Conservation (phyloP, 1,140 invertebrate genomes). For the Sarcophaga peregrina region DNA sequence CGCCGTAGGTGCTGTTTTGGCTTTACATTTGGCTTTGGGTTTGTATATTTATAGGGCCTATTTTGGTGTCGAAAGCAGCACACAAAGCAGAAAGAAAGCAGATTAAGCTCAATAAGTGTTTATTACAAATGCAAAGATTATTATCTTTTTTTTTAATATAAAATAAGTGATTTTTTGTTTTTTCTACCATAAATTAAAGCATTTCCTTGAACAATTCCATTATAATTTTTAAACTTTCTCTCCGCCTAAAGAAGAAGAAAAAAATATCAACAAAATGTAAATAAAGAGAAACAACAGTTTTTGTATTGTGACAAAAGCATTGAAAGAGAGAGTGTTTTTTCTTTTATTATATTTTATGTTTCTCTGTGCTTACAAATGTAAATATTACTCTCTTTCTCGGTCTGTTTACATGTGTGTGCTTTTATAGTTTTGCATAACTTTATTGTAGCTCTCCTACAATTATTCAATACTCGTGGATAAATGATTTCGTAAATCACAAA, state of each 20-base stretch:
- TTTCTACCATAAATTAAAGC: not conserved
- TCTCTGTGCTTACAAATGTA: not conserved
- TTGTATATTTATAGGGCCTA: slow-evolving; percentile 82
- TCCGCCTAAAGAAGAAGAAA: not conserved
- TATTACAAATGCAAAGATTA: slow-evolving; percentile 19
- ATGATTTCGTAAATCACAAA: slow-evolving; percentile 41
- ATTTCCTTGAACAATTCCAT: slow-evolving; percentile 6
- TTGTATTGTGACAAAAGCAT: slow-evolving; percentile 3
- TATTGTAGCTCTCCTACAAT: not conserved
- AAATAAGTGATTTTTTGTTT: slow-evolving; percentile 7
- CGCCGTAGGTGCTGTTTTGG: slow-evolving; percentile 76
- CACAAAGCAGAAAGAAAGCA: slow-evolving; percentile 20
- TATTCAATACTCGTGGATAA: no score
- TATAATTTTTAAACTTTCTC: not conserved
- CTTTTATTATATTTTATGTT: not conserved
- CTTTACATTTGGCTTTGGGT: slow-evolving; percentile 79
- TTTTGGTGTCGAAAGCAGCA: slow-evolving; percentile 66
- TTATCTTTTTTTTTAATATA: not conserved
- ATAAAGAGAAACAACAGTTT: slow-evolving; percentile 14
- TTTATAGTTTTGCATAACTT: slow-evolving; percentile 27
- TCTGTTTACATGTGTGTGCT: not conserved
- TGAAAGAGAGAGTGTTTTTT: not conserved
- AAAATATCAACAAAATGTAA: not conserved
- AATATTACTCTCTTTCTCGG: not conserved
- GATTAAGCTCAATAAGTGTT: not conserved